Conservation (phyloP, 2,113 vertebrate genomes). For the Macquaria australasica region DNA sequence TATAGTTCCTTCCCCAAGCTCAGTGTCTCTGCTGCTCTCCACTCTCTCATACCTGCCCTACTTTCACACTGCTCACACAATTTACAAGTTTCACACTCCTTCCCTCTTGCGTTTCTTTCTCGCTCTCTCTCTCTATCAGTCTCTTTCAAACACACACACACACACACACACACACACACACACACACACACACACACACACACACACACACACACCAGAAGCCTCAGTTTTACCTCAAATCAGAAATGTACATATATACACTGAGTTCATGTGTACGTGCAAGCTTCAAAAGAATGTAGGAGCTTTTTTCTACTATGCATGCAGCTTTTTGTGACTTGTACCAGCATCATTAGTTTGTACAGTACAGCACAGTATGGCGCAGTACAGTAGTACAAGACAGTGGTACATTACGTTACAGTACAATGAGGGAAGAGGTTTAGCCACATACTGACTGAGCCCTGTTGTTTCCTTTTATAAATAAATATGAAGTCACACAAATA, state of each 20-base stretch:
- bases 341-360: conserved; percentile 21
- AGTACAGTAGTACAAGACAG: not conserved
- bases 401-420: not conserved
- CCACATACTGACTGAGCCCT: conserved; percentile 4
- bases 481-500: conserved; percentile 52
- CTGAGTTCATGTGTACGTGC: conserved; percentile 16
- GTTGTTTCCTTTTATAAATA: conserved; percentile 50
- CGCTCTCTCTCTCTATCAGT: conserved; percentile 27
- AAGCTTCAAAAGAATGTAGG: conserved; percentile 6
- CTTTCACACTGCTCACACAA: conserved; percentile 71
- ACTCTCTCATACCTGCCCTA: conserved; percentile 77
- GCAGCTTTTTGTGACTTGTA: conserved; percentile 16
- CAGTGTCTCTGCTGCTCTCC: conserved; percentile 60
- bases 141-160: not conserved
- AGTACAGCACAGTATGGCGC: not conserved
- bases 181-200: conserved; percentile 11
- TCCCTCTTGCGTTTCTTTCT: conserved; percentile 3
- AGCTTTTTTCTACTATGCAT: not conserved
- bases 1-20: conserved; percentile 69
- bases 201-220: conserved; percentile 9
- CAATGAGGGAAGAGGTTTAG: conserved; percentile 10
- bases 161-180: conserved; percentile 22
- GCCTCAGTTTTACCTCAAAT: conserved; percentile 30
- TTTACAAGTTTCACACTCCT: conserved; percentile 65
- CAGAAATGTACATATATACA: conserved; percentile 26